Evolutionary conservation across 2,888 invertebrate genomes (phyloP), one percentile per base, ranked within the genome.

Genomic region (Latrodectus hesperus): DNA sequence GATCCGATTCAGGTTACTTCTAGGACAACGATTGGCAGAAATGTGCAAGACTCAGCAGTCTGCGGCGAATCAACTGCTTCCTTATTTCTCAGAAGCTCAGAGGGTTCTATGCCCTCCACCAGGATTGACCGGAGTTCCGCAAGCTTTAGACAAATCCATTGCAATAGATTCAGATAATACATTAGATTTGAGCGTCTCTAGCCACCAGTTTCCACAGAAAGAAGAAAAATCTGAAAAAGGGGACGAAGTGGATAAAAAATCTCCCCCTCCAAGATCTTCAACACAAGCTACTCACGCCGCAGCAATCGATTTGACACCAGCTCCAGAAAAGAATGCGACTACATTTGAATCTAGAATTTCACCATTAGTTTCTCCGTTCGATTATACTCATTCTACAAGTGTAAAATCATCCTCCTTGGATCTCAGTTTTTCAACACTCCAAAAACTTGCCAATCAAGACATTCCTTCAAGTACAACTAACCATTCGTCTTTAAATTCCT

Each of bases 11-110:
- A 94, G 97, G 91, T 94, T 97, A 90, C 94, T 98, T 89, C 94
- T 98, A 90, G 96, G 96, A 93, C 97, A 97, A 94, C 94, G 97
- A 92, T 94, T 98, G 91, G 94, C 97, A 91, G 97, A 97, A 65
- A 87, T 89, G 84, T 88, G 88, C 74, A 82, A 81, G 71, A 73
- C n/a, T 14, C 85, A 79, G 51, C 85, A 73, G 53, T 51, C 76
- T n/a, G 26, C 68, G 52, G 75, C 72, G 17, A 82, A 73, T 60
- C 87, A 87, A 60, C 51, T 87, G 87, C 82, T 82, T 67, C 87
- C 81, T 77, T 87, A 82, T 80, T 82, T 87, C 73, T 76, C 86
- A 65, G 82, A 82, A 60, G 55, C 87, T 26, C 82, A 72, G 73
- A 77, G 84, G 78, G 53, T 71, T 3, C 17, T 73, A 49, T 72